Conservation (phyloP, 2,888 invertebrate genomes). For the Dynastes grantii region DNA sequence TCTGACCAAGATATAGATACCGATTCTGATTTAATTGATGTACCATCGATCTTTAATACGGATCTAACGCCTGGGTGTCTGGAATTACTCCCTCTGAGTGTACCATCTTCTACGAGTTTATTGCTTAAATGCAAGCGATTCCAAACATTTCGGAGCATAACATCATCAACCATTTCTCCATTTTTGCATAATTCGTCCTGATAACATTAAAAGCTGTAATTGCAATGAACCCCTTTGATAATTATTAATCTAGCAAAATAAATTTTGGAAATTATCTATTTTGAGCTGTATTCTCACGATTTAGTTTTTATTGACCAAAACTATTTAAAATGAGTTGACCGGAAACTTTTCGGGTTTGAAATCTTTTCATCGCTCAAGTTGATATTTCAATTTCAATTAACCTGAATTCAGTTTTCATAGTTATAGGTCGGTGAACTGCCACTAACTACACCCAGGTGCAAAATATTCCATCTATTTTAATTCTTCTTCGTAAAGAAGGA, state of each 20-base stretch:
- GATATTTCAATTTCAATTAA: too few relatives aligned
- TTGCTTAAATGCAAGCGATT: constrained; percentile 84
- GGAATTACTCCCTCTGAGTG: constrained; percentile 73
- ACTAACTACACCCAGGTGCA: too few relatives aligned
- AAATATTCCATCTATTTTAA: too few relatives aligned
- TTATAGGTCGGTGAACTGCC: too few relatives aligned
- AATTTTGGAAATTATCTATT: too few relatives aligned
- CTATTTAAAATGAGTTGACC: too few relatives aligned
- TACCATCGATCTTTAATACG: constrained; percentile 73
- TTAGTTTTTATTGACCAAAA: too few relatives aligned
- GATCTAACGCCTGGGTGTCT: constrained; percentile 78
- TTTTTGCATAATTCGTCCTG: constrained; percentile 85
- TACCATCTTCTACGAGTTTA: constrained; percentile 79
- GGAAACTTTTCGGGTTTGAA: too few relatives aligned
- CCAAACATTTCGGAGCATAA: constrained; percentile 86
- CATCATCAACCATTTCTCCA: constrained; percentile 84
- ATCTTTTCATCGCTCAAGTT: too few relatives aligned
- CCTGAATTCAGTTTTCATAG: too few relatives aligned
- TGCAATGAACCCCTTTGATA: neutral
- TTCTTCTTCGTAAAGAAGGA: too few relatives aligned
- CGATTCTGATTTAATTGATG: constrained; percentile 75
- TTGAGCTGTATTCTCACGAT: too few relatives aligned
- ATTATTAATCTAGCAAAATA: neutral
- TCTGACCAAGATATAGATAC: constrained; percentile 78
- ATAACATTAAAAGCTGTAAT: constrained; percentile 55